Percentiles rank a stretch among this genome's conserved stretches.
Evolutionary conservation across 2,797 vertebrate genomes (phyloP).

Genomic region (Paramormyrops hopkinsi): DNA sequence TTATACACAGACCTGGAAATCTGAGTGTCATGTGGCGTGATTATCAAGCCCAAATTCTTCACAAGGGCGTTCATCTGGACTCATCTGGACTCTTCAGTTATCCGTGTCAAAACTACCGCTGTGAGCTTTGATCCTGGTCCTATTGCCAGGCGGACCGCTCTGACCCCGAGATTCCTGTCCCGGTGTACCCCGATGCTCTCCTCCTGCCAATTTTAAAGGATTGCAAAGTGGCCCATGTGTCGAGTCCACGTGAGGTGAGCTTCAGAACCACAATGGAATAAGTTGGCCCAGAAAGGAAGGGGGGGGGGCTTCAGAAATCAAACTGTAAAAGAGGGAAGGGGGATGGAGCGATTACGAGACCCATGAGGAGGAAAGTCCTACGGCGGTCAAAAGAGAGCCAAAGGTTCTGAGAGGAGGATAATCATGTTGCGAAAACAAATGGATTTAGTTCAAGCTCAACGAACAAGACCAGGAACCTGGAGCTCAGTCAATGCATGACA

Average conservation of each 20-base stretch:
- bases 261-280: neutral
- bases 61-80: neutral
- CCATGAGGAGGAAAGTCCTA: neutral
- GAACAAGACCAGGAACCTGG: neutral
- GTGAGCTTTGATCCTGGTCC: neutral
- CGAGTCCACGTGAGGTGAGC: neutral
- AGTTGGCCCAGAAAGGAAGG: neutral
- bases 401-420: neutral
- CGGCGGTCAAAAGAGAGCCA: neutral
- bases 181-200: neutral
- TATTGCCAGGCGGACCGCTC: neutral
- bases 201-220: neutral
- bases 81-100: neutral
- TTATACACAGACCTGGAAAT: neutral
- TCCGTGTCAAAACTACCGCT: neutral
- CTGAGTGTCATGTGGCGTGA: neutral
- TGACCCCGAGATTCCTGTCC: neutral
- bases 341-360: neutral
- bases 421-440: neutral
- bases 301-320: neutral
- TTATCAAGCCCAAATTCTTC: neutral
- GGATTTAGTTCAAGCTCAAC: slow-evolving; percentile 7
- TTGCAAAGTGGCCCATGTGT: neutral
- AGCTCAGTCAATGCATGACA: neutral
- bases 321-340: neutral